Evolutionary conservation across 2,888 invertebrate species (phyloP), one percentile per base, ranked within the genome.

Genomic region (Polymixis flavicincta): DNA sequence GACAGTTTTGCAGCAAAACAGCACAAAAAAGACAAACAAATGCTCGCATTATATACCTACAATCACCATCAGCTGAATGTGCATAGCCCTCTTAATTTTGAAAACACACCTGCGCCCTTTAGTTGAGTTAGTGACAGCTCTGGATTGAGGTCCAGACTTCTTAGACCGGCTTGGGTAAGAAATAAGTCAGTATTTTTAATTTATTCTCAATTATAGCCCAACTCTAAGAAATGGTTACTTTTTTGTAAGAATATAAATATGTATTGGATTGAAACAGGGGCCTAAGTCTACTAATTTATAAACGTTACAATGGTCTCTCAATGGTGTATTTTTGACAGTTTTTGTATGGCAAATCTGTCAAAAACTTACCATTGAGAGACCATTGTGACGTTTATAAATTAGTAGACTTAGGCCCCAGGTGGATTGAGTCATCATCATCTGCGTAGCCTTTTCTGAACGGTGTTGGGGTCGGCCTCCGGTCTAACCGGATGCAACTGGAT

Each of bases 81-180:
- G 42, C 59, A 59, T 25, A 82, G 17, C 25, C 37, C 13, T 0
- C 37, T 7, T 14, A 37, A 37, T 1, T 48, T 63, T 14, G 4
- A 7, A 57, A 66, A 63, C 60, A 81, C 78, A 83, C 83, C 81
- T 81, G 68, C 59, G 22, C 28, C 83, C 78, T 63, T 66, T 81
- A 28, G 83, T 69, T 0, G 78, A 50, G 22, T 52, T 78, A 72
- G 68, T 37, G 70, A 60, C 70, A 54, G 63, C 70, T 55, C 50
- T 45, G 32, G 74, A 17, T 37, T 59, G 72, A 14, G 37, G 48
- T 28, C 78, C 71, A 71, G 71, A 74, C 66, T 71, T 80, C 71
- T 76, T 75, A 59, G 68, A 45, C 54, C 63, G 79, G 83, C 80
- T 81, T 82, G 80, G 22, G 37, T 73, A 65, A 76, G 52, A 78